Percentiles rank a stretch among this genome's conserved stretches.
Conservation (phyloP, 2,113 vertebrate species). For the Bos taurus region ARS-UCD2.0 NC_037328.1:6590501-6591000, state of each 20-base stretch:
- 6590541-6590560: neutral
- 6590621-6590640: neutral
- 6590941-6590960: neutral
- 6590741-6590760: neutral
- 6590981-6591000: neutral
- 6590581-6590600: neutral
- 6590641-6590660: neutral
- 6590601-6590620: neutral
- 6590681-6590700: neutral
- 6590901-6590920: neutral
- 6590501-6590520: neutral
- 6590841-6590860: neutral
- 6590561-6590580: neutral
- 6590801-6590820: neutral
- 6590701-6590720: neutral
- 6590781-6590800: neutral
- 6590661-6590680: neutral
- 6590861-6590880: neutral
- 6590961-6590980: neutral
- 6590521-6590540: neutral
- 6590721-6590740: fast-evolving
- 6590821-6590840: neutral
- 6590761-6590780: neutral
- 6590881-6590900: neutral
- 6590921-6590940: neutral